Evolutionary conservation across 2,113 vertebrate species (phyloP), one percentile per base, ranked within the genome.

Genomic region (Xerus inauris): DNA sequence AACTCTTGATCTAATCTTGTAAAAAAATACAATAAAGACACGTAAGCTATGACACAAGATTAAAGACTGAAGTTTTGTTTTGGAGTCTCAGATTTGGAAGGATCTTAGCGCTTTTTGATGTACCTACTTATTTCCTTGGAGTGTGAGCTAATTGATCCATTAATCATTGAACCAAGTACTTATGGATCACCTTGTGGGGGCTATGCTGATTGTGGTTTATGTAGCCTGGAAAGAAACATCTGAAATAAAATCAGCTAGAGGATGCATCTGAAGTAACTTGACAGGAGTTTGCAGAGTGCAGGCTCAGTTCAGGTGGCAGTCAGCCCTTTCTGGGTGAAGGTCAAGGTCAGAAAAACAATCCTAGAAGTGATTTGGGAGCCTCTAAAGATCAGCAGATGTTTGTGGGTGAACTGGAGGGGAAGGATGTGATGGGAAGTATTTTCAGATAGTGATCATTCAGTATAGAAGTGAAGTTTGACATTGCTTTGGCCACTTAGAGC

Each of bases 171-270:
- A 2, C 65, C 6, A 42, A 26, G 49, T 28, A 8, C 11, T 45
- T 13, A n/a, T 49, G 54, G 64, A 17, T 51, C 11, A 14, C 9
- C 26, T 30, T 4, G 13, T 22, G 22, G 64, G 26, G 71, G 38
- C 35, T 38, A 17, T 40, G 8, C 20, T 73, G 54, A 8, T 42
- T 64, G 5, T 5, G 11, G n/a, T 42, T 35, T 20, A 0, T 32
- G 13, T 35, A 30, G 42, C 38, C 0, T 8, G 80, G n/a, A 32
- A 20, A 30, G 3, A 73, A 28, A 40, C 0, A 5, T 0, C 8
- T 87, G 51, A 69, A 47, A 42, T 51, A 6, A 16, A 30, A 38
- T 38, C 22, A 22, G 13, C 8, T 14, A 1, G 5, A 75, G 26
- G 22, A 3, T 3, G 1, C 49, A 30, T 89, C 4, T 57, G 47